Percentiles rank a stretch among this genome's conserved stretches.
Conservation (phyloP, 2,888 invertebrate species). For the Campoplex nolae region DNA sequence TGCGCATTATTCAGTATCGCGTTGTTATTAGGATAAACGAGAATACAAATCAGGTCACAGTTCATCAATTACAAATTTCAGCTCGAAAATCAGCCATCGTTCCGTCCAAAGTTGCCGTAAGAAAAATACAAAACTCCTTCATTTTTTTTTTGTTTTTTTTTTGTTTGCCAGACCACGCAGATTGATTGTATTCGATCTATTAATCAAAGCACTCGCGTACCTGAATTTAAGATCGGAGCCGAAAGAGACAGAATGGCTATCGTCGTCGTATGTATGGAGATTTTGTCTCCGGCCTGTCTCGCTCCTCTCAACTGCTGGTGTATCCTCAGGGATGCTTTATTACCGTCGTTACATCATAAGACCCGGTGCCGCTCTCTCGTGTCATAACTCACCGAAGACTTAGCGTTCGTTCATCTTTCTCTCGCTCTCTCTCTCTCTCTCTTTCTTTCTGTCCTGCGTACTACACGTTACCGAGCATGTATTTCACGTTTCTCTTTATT, state of each 20-base stretch:
- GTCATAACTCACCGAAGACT: constrained; percentile 77
- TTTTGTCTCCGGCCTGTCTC: constrained; percentile 34
- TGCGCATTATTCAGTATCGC: background rate
- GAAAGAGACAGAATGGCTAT: background rate
- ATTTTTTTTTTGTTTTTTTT: background rate
- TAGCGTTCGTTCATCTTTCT: constrained; percentile 75
- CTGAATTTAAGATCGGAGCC: background rate
- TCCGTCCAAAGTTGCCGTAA: background rate
- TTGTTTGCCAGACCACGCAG: background rate
- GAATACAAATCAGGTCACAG: background rate
- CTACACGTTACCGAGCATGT: constrained; percentile 52
- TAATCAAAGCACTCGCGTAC: background rate
- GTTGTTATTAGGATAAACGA: background rate
- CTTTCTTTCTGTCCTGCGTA: constrained; percentile 1
- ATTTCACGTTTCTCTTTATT: constrained; percentile 55
- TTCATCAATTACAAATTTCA: background rate
- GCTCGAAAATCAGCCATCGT: background rate
- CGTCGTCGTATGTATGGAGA: background rate
- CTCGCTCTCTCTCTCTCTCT: background rate
- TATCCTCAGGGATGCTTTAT: constrained; percentile 76
- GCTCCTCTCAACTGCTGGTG: constrained; percentile 44
- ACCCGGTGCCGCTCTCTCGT: constrained; percentile 66
- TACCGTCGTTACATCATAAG: constrained; percentile 76
- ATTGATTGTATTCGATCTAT: constrained; percentile 1
- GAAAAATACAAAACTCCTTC: background rate